Evolutionary conservation across 2,888 invertebrate genomes (phyloP), one percentile per base, ranked within the genome.

Genomic region (Apamea monoglypha): DNA sequence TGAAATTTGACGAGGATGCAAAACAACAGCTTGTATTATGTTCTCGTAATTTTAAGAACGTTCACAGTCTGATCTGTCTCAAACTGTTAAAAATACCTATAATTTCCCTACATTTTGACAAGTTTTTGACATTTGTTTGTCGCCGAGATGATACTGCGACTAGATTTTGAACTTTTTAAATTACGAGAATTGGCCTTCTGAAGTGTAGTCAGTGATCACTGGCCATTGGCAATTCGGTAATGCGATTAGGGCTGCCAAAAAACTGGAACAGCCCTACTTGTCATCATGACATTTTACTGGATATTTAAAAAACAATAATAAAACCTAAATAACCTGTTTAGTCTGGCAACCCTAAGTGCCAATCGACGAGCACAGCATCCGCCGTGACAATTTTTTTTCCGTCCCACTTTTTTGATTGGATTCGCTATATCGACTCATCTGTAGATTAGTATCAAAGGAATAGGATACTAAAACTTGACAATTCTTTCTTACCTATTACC

Each of bases 291-390:
- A n/a, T 56, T 68, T 50, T 12, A 63, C 1, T 50, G 21, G 29
- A 63, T 32, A 63, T 36, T 53, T 12, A 47, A 5, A 59, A 68
- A 25, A 18, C 25, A 50, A 53, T 25, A 29, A 53, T 29, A 16
- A 68, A 50, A n/a, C 32, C 10, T 12, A 29, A 56, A 78, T 78
- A 53, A 44, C 21, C 10, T 50, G 21, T 18, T 16, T 36, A 61
- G 56, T 50, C 70, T 59, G 61, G 44, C 61, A 82, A 67, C 77
- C 71, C 66, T 77, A 77, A 77, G n/a, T 63, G 78, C 61, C 59
- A 68, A 73, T 76, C 47, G 76, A 72, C 75, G 82, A 89, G 77
- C 86, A 76, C 87, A 81, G 89, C 88, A 90, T 93, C 91, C 91
- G 91, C 88, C 88, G 89, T 71, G 76, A 80, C 78, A 87, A 80